Base-by-base conservation (phyloP, 2,888 invertebrate genomes). In the Drosophila prolongata region DNA sequence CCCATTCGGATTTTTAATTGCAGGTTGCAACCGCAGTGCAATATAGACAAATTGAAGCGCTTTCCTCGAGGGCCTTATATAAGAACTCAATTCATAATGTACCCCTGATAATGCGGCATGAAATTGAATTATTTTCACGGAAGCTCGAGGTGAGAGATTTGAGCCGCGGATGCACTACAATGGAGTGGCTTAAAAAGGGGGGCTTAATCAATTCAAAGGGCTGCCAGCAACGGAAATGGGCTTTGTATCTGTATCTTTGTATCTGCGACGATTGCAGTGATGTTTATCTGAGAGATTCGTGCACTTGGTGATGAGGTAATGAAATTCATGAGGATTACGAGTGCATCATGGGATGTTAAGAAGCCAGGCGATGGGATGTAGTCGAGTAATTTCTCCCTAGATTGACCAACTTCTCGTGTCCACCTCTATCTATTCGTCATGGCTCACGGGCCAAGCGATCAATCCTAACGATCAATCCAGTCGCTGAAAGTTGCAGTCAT, bases 161-260 rank as follows among this genome's bases (percentile, higher is more conserved):
- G 11, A 47, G 69, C 27, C 38, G 64, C 68, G 53, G 54, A 66
- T 54, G 65, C 68, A 40, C 54, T 43, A 53, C 56, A 71, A 71
- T 57, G 14, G 47, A 57, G 57, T 57, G 67, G 55, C 46, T 57
- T 16, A 34, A 8, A n/a, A 38, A 59, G 40, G 40, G 58, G 58
- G 58, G 56, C 30, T 71, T 71, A 73, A 75, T 83, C 84, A 83
- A 77, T 80, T 66, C 78, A 80, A 60, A 73, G 68, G 43, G 59
- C 38, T 58, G 70, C 47, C 49, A 66, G 74, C 88, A 85, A 61
- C 82, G 88, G 82, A 87, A 85, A 75, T 77, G 57, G 49, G 59
- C 59, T 66, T 75, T 65, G 57, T 59, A 64, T 58, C 54, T 78
- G 67, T 69, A 62, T 58, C 65, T 47, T 14, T 35, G 34, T 53